Base-by-base conservation (phyloP, 2,888 invertebrate species). In the Panopea generosa region DNA sequence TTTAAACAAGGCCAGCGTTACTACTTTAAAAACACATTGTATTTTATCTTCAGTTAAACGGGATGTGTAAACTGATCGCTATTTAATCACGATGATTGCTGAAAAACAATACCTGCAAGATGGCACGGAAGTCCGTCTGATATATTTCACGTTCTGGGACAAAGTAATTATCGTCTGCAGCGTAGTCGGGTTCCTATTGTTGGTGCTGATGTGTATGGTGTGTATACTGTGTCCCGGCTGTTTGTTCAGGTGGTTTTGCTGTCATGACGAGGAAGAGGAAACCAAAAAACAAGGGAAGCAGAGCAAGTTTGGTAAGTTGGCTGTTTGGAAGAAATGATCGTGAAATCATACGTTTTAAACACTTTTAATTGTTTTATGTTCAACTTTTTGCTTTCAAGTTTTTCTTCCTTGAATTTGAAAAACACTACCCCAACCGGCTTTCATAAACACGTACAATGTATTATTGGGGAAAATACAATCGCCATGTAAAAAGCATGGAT, bases 171-270 rank as follows among this genome's bases (percentile, higher is more conserved):
- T 86, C 52, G 68, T 84, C n/a, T 78, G 77, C 18, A 80, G 75
- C 22, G 82, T 82, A 27, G 66, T 75, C 52, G 68, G 83, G 11
- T 78, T 86, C 61, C 72, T 87, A 49, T 60, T 82, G 43, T 22
- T 84, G 18, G 69, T 83, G 11, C 56, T 83, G 26, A 26, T 84
- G 38, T 81, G 78, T 56, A 70, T 87, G 65, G 77, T 85, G 63
- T 86, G 86, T 57, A 66, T 78, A 3, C 59, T 87, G 24, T 84
- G 84, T 53, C 85, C 85, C 2, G 73, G 77, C 26, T 87, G 86
- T 66, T 82, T 82, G n/a, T 73, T 85, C 16, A 80, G 84, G 71
- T 56, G 67, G 4, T 53, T 77, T 24, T 87, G 86, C 59, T 84
- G 66, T 11, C 4, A 33, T 22, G 72, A 53, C 20, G 50, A 60